phyloP scores from a whole-genome alignment of 2,113 vertebrate species.

The Copsychus sechellarum region DNA sequence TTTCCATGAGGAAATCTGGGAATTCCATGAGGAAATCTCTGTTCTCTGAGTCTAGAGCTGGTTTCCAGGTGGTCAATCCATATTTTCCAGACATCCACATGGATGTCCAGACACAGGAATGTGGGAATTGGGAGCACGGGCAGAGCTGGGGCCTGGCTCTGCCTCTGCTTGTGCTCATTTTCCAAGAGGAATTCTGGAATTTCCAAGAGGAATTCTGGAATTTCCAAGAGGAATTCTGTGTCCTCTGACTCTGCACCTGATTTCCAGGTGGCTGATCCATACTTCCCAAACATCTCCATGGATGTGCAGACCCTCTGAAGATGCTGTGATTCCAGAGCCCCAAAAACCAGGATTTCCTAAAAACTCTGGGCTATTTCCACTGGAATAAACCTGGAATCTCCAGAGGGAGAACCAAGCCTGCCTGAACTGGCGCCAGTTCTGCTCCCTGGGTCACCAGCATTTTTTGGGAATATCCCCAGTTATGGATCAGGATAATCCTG shows the following conservation, averaged over 20 bases:
- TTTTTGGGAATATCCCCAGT: neutral
- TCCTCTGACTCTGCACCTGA: neutral
- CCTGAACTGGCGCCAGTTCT: neutral
- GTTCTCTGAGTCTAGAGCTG: too few relatives aligned
- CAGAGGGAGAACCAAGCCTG: neutral
- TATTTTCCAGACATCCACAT: neutral
- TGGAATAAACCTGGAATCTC: neutral
- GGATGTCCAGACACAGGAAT: neutral
- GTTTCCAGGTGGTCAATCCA: neutral
- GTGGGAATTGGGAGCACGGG: neutral
- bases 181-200: too few relatives aligned
- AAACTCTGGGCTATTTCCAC: neutral
- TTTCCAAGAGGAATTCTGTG: too few relatives aligned
- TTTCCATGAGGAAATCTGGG: neutral
- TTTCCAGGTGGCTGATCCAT: neutral
- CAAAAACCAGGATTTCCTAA: neutral
- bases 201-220: too few relatives aligned
- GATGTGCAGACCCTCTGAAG: neutral
- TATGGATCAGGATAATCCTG: too few relatives aligned
- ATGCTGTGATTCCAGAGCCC: neutral
- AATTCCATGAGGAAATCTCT: neutral
- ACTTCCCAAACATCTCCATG: neutral
- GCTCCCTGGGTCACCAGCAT: fast-evolving
- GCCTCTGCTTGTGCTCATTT: neutral
- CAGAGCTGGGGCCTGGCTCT: neutral